A percentile compares a stretch with the other conserved stretches of the same genome.
Evolutionary conservation across 1,140 invertebrate species (phyloP).

Genomic region (Tachypleus tridentatus): DNA sequence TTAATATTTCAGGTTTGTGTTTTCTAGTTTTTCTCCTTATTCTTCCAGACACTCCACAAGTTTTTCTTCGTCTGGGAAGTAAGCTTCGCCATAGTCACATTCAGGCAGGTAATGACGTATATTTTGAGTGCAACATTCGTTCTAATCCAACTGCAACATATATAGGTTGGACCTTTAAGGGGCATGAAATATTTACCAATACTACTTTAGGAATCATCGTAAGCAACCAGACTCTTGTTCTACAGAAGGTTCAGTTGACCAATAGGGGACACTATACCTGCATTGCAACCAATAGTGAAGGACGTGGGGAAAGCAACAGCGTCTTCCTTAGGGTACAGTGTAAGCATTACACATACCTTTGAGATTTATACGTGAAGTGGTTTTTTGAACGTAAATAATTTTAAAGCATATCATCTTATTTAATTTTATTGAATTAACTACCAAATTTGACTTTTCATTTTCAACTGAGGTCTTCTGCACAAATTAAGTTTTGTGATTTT

Average conservation of each 20-base stretch:
- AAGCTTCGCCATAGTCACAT: conserved; percentile 51
- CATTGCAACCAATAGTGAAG: conserved; percentile 74
- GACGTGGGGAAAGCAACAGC: conserved; percentile 65
- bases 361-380: no score
- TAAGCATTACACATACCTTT: conserved; percentile 43
- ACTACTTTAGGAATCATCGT: conserved; percentile 58
- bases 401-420: no score
- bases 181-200: conserved; percentile 50
- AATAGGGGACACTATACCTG: conserved; percentile 52
- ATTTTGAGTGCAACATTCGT: conserved; percentile 75
- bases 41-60: conserved; percentile 10
- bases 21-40: background rate
- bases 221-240: conserved; percentile 51
- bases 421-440: no score
- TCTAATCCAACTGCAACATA: conserved; percentile 68
- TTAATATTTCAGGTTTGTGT: no score
- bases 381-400: no score
- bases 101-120: conserved; percentile 60
- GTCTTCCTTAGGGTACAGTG: conserved; percentile 75
- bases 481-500: no score
- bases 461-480: no score
- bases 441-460: no score
- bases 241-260: conserved; percentile 25
- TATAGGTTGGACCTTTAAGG: conserved; percentile 66
- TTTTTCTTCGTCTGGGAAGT: conserved; percentile 13